These are phyloP conservation scores for Caprella mutica DNA, from an alignment of 2,888 invertebrate species.

Conservation along the genomic window DNA sequence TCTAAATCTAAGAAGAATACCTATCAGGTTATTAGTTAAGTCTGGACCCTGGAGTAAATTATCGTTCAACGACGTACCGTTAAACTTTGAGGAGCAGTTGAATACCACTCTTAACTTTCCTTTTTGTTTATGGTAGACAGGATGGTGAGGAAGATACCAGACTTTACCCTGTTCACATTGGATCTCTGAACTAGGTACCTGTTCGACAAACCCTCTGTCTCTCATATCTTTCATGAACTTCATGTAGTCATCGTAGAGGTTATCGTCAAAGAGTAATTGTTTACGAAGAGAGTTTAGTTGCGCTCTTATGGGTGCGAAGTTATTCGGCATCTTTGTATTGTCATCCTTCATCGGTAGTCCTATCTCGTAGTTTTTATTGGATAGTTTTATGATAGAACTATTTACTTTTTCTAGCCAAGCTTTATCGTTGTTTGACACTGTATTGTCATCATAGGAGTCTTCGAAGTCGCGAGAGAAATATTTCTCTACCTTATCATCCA, in stretches of 20 bases:
- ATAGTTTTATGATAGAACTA: too few species aligned
- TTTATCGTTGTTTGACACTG: too few species aligned
- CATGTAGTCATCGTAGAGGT: background rate
- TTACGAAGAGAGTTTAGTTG: background rate
- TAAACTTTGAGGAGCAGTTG: constrained; percentile 5
- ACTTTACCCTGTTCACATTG: background rate
- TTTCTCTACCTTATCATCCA: too few species aligned
- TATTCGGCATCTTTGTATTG: too few species aligned
- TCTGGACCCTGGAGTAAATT: background rate
- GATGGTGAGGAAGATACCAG: constrained; percentile 8
- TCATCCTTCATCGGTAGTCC: too few species aligned
- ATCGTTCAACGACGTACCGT: background rate
- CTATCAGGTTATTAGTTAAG: background rate
- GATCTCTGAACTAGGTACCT: background rate
- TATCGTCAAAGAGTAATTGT: background rate
- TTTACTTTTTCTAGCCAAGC: too few species aligned
- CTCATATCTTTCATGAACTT: background rate
- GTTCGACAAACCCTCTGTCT: background rate
- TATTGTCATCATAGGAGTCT: too few species aligned
- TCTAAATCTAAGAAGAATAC: constrained; percentile 8
- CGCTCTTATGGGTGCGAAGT: too few species aligned
- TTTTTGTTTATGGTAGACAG: constrained; percentile 7
- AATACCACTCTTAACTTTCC: constrained; percentile 11
- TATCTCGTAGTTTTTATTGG: too few species aligned
- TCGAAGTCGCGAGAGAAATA: too few species aligned